These are phyloP conservation scores for Dryococelus australis DNA, from an alignment of 2,888 invertebrate species.

Conservation along the genomic window DNA sequence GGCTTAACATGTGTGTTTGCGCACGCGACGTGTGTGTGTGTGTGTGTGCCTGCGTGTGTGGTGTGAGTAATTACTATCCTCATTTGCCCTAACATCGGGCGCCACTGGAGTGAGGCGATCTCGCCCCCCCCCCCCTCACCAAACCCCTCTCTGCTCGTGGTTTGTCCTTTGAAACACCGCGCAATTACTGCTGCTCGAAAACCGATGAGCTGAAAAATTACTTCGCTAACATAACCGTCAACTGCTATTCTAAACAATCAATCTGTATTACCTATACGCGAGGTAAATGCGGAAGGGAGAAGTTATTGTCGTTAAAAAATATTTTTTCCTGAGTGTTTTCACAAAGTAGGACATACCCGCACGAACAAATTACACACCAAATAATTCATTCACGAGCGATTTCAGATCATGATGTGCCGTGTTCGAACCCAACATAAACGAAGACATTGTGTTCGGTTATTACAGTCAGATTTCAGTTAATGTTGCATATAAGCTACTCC, in stretches of 20 bases:
- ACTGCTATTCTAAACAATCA: neutral
- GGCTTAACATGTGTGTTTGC: neutral
- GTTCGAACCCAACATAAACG: too few relatives aligned
- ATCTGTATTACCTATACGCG: neutral
- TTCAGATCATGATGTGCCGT: too few relatives aligned
- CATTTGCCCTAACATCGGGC: neutral
- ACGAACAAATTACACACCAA: too few relatives aligned
- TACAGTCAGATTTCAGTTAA: too few relatives aligned
- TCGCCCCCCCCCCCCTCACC: too few relatives aligned
- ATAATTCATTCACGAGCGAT: too few relatives aligned
- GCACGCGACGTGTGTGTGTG: neutral
- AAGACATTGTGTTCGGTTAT: too few relatives aligned
- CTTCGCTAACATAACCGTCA: neutral
- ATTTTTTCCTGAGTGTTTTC: too few relatives aligned
- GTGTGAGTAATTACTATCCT: conserved; percentile 16
- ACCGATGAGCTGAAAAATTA: neutral
- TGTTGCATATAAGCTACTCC: too few relatives aligned
- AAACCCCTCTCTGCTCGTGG: neutral
- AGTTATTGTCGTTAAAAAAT: too few relatives aligned
- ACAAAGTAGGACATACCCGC: too few relatives aligned
- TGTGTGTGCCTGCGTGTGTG: neutral
- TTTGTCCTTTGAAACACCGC: neutral
- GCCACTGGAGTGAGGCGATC: neutral
- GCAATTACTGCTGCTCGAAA: neutral
- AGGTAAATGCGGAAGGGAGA: too few relatives aligned